phyloP scores from a whole-genome alignment of 2,888 invertebrate species.

The Hipparchia sbordonii region DNA sequence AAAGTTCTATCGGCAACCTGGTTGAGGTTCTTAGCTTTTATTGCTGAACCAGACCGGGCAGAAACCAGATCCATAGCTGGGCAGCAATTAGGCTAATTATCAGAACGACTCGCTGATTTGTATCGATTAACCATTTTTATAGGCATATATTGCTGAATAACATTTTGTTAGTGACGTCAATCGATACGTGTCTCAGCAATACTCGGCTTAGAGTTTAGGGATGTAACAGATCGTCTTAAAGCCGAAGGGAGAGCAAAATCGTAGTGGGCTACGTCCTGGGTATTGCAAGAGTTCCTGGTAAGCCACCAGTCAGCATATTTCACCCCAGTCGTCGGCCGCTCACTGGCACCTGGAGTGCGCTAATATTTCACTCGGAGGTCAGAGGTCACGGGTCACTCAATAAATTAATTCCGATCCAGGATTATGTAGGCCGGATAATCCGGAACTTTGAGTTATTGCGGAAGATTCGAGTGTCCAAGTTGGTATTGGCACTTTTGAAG shows the following conservation, averaged over 20 bases:
- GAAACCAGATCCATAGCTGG: no score
- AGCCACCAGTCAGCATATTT: slow-evolving; percentile 11
- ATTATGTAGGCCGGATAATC: slow-evolving; percentile 64
- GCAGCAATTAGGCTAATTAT: no score
- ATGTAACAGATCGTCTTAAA: neutral
- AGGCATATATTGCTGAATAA: no score
- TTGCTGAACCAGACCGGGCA: no score
- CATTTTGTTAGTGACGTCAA: no score
- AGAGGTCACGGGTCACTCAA: slow-evolving; percentile 51
- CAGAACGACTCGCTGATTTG: no score
- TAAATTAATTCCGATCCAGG: slow-evolving; percentile 63
- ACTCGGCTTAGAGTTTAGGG: no score
- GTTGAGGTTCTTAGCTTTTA: no score
- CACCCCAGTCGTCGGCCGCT: slow-evolving; percentile 3
- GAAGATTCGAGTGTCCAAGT: slow-evolving; percentile 51
- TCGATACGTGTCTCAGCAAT: no score
- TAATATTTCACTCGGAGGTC: slow-evolving; percentile 55
- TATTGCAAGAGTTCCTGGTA: neutral
- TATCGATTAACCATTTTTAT: no score
- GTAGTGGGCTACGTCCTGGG: no score
- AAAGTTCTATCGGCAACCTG: no score
- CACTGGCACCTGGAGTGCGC: slow-evolving; percentile 22
- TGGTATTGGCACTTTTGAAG: slow-evolving; percentile 52
- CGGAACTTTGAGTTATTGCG: slow-evolving; percentile 56
- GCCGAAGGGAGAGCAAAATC: neutral